Conservation (phyloP, 2,797 vertebrate species). For the Coracias cyanogaster region DNA sequence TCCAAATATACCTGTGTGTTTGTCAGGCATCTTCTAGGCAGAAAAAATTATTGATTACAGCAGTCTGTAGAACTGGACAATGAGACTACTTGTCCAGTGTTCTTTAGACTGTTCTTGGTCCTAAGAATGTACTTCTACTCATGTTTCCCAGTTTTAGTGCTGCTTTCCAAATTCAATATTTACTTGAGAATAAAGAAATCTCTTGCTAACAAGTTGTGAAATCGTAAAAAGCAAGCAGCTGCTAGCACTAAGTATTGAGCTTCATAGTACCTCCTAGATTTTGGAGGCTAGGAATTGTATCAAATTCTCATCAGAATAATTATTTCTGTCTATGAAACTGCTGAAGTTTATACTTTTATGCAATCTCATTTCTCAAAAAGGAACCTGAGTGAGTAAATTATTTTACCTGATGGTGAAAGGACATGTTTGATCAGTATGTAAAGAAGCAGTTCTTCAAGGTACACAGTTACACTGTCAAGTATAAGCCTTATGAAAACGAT, state of each 20-base stretch:
- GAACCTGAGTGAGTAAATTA: background rate
- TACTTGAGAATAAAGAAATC: background rate
- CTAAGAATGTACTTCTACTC: background rate
- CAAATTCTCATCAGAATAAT: background rate
- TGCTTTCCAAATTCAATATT: background rate
- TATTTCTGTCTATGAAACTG: background rate
- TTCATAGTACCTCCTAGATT: background rate
- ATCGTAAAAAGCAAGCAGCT: background rate
- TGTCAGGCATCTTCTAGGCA: background rate
- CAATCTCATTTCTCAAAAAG: background rate
- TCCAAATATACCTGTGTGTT: background rate
- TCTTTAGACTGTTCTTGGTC: background rate
- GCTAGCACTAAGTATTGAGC: background rate
- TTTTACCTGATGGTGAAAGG: background rate
- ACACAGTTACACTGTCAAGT: background rate
- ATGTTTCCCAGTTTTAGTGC: background rate
- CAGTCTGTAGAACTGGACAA: background rate
- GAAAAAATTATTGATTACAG: background rate
- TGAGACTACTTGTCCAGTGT: background rate
- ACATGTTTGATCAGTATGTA: background rate
- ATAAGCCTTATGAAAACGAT: background rate
- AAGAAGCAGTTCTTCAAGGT: background rate
- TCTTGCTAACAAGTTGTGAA: background rate
- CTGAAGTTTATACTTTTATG: background rate
- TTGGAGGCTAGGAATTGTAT: background rate